Evolutionary conservation across 2,888 invertebrate species (phyloP).

Genomic region (Labia minor): DNA sequence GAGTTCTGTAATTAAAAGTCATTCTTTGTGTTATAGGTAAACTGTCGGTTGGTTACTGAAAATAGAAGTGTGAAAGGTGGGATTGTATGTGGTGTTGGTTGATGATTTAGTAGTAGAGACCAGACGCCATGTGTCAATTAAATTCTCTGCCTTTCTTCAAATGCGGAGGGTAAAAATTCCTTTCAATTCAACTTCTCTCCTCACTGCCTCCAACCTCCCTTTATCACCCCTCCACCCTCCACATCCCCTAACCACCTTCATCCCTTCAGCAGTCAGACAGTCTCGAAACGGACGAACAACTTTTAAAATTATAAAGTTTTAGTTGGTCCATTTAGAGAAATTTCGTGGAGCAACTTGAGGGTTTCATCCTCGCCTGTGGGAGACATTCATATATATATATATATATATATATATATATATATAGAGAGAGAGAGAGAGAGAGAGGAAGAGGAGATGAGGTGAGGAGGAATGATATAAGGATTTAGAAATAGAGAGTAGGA

Average conservation of each 20-base stretch:
- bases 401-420: background rate
- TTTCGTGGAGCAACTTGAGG: slow-evolving; percentile 13
- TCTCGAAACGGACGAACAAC: background rate
- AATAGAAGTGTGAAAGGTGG: background rate
- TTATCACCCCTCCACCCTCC: background rate
- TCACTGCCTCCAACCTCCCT: too few species aligned
- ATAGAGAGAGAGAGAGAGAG: background rate
- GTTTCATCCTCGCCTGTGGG: background rate
- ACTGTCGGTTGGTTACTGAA: too few species aligned
- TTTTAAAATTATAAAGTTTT: slow-evolving; percentile 13
- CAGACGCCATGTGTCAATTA: background rate
- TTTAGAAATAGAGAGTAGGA: too few species aligned
- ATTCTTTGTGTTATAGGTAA: background rate
- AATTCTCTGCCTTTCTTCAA: background rate
- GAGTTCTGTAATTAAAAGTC: background rate
- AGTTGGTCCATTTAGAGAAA: slow-evolving; percentile 9
- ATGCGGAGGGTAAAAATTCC: background rate
- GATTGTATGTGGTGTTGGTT: slow-evolving; percentile 13
- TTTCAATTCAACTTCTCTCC: background rate
- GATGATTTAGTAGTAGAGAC: background rate
- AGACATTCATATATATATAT: background rate
- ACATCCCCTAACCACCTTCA: background rate
- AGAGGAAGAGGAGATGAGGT: too few species aligned
- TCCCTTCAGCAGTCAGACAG: too few species aligned
- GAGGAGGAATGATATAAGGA: too few species aligned